Evolutionary conservation across 2,113 vertebrate species (phyloP), one percentile per base, ranked within the genome.

Genomic region (Microtus oregoni): DNA sequence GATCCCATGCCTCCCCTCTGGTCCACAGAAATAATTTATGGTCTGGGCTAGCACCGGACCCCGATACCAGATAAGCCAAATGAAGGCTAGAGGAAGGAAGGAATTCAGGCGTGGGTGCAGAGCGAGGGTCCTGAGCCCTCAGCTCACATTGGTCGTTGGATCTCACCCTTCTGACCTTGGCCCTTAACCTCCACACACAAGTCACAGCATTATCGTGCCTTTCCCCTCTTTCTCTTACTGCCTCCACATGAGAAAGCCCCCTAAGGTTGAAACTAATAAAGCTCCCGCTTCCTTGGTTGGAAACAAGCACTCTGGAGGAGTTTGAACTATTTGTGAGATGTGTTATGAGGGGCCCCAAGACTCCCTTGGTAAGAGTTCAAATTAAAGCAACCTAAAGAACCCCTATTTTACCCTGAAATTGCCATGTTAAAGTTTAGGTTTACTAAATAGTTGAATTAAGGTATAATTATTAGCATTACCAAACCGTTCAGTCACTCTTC

Each of bases 391-490:
- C 44, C 91, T 19, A 91, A 96, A 78, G 76, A 92, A 75, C 86
- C 95, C 92, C 92, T 92, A 91, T 91, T 97, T 96, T 95, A 95
- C 4, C 44, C 76, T 12, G 79, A 95, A 92, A 94, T 94, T 92
- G 78, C 88, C 86, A 24, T 72, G 91, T 95, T 97, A 95, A 97
- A 90, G 92, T 96, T 95, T 92, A 94, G 91, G 85, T 93, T 97
- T 96, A 96, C 95, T 75, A 97, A 96, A 75, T n/a, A 75, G 73
- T 83, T 94, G 85, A 94, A 94, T 97, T 97, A 97, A 96, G 68
- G 44, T 94, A 2, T 89, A 95, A 94, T 97, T 96, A 97, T 96
- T 96, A 94, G 63, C 92, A 92, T 97, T 96, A 91, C 86, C 44
- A 28, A 55, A 32, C 88, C 76, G 70, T 65, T n/a, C 52, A 96